Evolutionary conservation across 2,113 vertebrate genomes (phyloP).

Genomic region (Cynoglossus semilaevis): DNA sequence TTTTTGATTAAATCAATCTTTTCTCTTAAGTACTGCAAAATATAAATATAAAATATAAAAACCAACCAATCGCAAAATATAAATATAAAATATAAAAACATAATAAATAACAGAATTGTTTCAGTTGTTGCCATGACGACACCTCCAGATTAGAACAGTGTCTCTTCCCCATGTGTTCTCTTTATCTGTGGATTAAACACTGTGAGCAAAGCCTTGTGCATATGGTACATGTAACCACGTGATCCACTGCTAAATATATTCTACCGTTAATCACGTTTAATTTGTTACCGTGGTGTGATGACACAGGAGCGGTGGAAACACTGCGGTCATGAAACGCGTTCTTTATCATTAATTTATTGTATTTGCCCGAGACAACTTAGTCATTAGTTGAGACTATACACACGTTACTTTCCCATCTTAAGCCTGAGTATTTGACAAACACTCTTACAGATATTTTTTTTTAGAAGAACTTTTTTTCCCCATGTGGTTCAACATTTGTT

Average conservation of each 20-base stretch:
- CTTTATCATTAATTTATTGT: slow-evolving; percentile 61
- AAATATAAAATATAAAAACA: too few relatives aligned
- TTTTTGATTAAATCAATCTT: too few relatives aligned
- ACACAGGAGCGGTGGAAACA: background rate
- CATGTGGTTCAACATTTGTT: slow-evolving; percentile 35
- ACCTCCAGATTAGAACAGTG: too few relatives aligned
- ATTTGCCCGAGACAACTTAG: slow-evolving; percentile 60
- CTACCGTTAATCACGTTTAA: too few relatives aligned
- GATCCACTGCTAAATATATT: background rate
- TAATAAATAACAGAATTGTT: too few relatives aligned
- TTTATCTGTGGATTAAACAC: background rate
- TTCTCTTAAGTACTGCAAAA: too few relatives aligned
- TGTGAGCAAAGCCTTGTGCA: background rate
- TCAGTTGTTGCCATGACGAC: too few relatives aligned
- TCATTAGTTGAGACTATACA: slow-evolving; percentile 67
- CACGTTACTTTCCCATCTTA: slow-evolving; percentile 54
- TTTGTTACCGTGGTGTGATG: too few relatives aligned
- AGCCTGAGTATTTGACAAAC: slow-evolving; percentile 65
- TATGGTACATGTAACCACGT: background rate
- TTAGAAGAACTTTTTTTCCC: slow-evolving; percentile 32
- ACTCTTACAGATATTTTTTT: slow-evolving; percentile 32
- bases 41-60: too few relatives aligned
- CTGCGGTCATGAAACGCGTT: background rate
- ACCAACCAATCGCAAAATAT: too few relatives aligned
- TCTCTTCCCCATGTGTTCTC: too few relatives aligned